phyloP scores from a whole-genome alignment of 2,113 vertebrate genomes.

The Gallinago paraguaiae region DNA sequence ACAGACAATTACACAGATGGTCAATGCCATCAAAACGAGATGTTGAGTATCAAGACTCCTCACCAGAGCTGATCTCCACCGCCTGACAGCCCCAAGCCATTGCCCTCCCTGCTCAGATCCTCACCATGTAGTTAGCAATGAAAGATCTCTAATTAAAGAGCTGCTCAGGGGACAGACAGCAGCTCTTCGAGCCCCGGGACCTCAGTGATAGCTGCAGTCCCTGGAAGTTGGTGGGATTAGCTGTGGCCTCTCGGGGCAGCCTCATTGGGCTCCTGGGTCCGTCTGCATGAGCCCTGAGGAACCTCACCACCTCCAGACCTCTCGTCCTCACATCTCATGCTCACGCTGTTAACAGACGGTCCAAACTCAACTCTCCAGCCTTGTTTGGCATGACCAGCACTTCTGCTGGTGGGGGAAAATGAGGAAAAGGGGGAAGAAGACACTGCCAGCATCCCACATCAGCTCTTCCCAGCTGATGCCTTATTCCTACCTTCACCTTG shows the following conservation, averaged over 20 bases:
- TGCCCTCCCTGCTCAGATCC: neutral
- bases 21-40: neutral
- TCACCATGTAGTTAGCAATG: neutral
- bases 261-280: rapidly evolving
- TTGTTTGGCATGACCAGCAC: rapidly evolving
- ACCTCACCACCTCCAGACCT: neutral
- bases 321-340: neutral
- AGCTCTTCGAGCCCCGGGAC: neutral
- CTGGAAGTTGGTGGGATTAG: neutral
- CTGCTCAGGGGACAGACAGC: neutral
- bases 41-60: neutral
- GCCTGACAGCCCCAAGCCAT: neutral
- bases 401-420: neutral
- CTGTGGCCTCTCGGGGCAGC: neutral
- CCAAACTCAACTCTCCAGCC: neutral
- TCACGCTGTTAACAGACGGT: rapidly evolving
- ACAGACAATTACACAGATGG: neutral
- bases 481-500: neutral
- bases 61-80: neutral
- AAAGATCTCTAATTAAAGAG: neutral
- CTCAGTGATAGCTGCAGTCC: neutral
- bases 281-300: neutral
- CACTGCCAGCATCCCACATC: neutral
- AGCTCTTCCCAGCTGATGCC: neutral
- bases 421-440: neutral